Percentiles rank a stretch among this genome's conserved stretches.
These are phyloP conservation scores for Ethmia dodecea DNA, from an alignment of 2,888 invertebrate genomes.

Conservation along the genomic window DNA sequence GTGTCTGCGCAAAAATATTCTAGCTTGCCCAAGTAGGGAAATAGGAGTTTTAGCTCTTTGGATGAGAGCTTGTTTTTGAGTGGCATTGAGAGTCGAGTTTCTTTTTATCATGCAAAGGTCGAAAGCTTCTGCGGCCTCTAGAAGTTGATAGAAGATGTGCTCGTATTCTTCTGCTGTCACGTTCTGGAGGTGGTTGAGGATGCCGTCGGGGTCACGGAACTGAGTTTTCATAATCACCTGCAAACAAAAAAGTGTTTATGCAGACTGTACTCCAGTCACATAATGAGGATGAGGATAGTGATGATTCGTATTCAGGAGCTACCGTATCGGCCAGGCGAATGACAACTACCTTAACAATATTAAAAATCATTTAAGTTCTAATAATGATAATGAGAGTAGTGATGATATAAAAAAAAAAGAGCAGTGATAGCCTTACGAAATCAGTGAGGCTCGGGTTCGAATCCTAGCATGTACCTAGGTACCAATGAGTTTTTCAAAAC, in stretches of 20 bases:
- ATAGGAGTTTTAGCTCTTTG: slow-evolving; percentile 82
- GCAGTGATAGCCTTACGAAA: too few species aligned
- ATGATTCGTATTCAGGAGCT: too few species aligned
- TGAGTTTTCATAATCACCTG: slow-evolving; percentile 90
- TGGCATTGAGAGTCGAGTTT: slow-evolving; percentile 80
- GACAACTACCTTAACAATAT: too few species aligned
- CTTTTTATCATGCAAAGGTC: slow-evolving; percentile 88
- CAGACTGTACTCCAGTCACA: too few species aligned
- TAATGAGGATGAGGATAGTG: too few species aligned
- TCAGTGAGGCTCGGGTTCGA: too few species aligned
- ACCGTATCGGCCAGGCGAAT: too few species aligned
- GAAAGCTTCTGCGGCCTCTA: slow-evolving; percentile 87
- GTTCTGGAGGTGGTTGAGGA: slow-evolving; percentile 87
- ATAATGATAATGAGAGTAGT: too few species aligned
- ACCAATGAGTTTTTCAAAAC: too few species aligned
- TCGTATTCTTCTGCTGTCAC: slow-evolving; percentile 64
- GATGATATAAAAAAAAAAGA: too few species aligned
- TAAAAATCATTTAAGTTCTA: too few species aligned
- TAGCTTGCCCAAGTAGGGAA: slow-evolving; percentile 80
- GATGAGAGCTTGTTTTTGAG: slow-evolving; percentile 81
- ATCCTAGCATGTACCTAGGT: too few species aligned
- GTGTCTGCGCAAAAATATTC: slow-evolving; percentile 76
- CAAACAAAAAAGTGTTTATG: slow-evolving; percentile 5
- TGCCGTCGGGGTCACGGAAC: slow-evolving; percentile 89
- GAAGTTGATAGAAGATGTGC: slow-evolving; percentile 80